Percentiles rank a stretch among this genome's conserved stretches.
phyloP scores from a whole-genome alignment of 2,113 vertebrate genomes.

The Rhinolophus sinicus region DNA sequence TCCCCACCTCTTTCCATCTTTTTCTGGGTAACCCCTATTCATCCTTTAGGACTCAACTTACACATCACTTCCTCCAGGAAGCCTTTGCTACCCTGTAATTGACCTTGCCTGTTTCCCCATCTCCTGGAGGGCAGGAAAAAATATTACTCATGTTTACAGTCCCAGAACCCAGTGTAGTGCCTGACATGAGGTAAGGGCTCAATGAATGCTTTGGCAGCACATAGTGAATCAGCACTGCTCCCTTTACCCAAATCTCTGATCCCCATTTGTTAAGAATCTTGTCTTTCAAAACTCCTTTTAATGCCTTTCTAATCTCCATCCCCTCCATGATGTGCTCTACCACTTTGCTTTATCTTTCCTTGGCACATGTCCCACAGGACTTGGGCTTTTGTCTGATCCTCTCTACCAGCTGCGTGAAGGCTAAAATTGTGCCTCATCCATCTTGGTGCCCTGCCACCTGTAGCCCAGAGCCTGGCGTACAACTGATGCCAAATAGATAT shows the following conservation, averaged over 20 bases:
- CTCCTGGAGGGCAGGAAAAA: background rate
- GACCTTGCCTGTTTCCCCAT: background rate
- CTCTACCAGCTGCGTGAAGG: background rate
- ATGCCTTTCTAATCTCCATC: background rate
- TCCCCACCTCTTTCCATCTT: background rate
- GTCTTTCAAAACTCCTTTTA: background rate
- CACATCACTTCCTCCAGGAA: background rate
- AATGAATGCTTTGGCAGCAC: background rate
- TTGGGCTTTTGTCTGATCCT: background rate
- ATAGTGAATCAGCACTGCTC: background rate
- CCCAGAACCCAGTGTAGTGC: background rate
- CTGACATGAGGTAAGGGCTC: background rate
- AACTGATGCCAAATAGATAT: slow-evolving; percentile 1
- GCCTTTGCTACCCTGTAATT: background rate
- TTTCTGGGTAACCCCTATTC: background rate
- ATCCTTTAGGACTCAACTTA: background rate
- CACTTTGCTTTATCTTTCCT: background rate
- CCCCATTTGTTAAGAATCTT: background rate
- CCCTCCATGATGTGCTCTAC: background rate
- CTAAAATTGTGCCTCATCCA: background rate
- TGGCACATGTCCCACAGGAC: background rate
- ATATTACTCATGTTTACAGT: background rate
- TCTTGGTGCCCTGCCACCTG: background rate
- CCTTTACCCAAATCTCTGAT: background rate
- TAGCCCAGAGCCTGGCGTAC: background rate